These are phyloP conservation scores for Macrosoma leucophasiata DNA, from an alignment of 2,888 invertebrate genomes.

Conservation along the genomic window DNA sequence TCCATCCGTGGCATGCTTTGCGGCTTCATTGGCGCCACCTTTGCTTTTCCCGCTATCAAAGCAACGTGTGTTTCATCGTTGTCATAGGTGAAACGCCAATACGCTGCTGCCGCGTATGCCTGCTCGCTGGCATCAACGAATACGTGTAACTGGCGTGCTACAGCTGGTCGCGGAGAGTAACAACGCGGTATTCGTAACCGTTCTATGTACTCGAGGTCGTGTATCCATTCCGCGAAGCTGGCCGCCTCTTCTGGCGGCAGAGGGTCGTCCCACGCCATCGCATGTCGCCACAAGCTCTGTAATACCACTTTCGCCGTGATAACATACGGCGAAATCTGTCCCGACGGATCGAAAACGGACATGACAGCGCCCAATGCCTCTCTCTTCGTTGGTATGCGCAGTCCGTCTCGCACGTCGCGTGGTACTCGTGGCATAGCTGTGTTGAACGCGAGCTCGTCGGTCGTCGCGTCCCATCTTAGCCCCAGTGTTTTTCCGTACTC, in stretches of 20 bases:
- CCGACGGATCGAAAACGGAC: constrained; percentile 3
- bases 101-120: constrained; percentile 25
- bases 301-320: constrained; percentile 1
- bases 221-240: constrained; percentile 31
- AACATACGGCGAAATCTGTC: background rate
- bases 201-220: constrained; percentile 17
- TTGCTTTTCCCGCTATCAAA: constrained; percentile 17
- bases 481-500: constrained; percentile 4
- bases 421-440: constrained; percentile 3
- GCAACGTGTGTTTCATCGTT: constrained; percentile 20
- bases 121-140: constrained; percentile 29
- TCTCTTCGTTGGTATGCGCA: constrained; percentile 5
- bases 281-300: constrained; percentile 2
- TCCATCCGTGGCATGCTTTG: constrained; percentile 18
- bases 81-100: constrained; percentile 16
- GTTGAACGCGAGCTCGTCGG: constrained; percentile 2
- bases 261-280: constrained; percentile 22
- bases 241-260: constrained; percentile 18
- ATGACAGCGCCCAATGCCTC: constrained; percentile 1
- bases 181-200: constrained; percentile 14
- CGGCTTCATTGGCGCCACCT: constrained; percentile 14
- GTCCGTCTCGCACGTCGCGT: background rate
- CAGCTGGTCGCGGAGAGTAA: no score
- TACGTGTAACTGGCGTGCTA: constrained; percentile 28
- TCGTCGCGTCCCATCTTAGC: background rate